These are phyloP conservation scores for Aythya baeri DNA, from an alignment of 2,113 vertebrate species.

Conservation along the genomic window DNA sequence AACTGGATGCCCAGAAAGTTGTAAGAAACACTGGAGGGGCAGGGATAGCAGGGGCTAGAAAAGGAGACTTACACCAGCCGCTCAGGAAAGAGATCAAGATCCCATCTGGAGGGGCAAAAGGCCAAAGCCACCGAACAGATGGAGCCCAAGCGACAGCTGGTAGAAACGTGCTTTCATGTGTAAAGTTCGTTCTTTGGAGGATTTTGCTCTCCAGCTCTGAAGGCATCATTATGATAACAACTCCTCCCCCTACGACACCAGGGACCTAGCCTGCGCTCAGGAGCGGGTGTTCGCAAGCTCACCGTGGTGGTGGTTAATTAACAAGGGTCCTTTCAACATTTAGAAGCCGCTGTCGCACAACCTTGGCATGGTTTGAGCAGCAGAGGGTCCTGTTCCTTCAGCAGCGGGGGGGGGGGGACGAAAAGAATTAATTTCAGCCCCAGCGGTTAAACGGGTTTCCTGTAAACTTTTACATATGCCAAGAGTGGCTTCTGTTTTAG, in stretches of 20 bases:
- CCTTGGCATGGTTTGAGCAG: constrained; percentile 5
- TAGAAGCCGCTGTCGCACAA: constrained; percentile 4
- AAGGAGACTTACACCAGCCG: not conserved
- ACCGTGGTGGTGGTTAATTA: not conserved
- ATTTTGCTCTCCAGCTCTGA: constrained; percentile 55
- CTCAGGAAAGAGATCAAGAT: constrained; percentile 65
- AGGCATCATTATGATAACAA: constrained; percentile 57
- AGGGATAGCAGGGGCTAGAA: not conserved
- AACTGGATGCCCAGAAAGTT: constrained; percentile 10
- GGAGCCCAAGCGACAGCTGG: constrained; percentile 76
- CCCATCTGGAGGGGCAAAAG: constrained; percentile 75
- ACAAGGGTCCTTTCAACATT: constrained; percentile 45
- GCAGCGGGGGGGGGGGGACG: not conserved
- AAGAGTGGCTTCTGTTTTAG: not conserved
- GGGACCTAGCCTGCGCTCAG: not conserved
- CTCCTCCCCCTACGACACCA: constrained; percentile 10
- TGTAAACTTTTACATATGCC: not conserved
- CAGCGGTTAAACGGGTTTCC: not conserved
- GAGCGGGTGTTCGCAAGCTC: not conserved
- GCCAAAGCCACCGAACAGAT: constrained; percentile 75
- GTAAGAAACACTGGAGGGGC: not conserved
- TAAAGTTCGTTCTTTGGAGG: constrained; percentile 75
- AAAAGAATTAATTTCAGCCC: not conserved
- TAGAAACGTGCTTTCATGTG: constrained; percentile 78
- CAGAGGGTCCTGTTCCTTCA: constrained; percentile 15